phyloP scores from a whole-genome alignment of 1,140 invertebrate genomes.

The Odontomachus brunneus region DNA sequence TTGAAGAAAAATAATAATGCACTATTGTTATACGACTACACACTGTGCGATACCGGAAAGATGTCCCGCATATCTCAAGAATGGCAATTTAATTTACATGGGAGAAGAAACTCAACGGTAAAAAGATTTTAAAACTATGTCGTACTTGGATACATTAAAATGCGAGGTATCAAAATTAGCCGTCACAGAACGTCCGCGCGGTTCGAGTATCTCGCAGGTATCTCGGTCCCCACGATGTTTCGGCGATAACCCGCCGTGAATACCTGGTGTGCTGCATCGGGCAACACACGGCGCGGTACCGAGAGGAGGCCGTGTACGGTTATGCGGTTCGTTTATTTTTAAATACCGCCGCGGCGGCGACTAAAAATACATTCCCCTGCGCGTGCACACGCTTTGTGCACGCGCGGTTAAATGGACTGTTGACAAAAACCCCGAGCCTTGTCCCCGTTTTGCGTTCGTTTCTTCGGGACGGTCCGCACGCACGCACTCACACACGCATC shows the following conservation, averaged over 20 bases:
- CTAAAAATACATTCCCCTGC: constrained; percentile 52
- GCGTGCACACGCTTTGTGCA: constrained; percentile 22
- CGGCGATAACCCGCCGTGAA: constrained; percentile 29
- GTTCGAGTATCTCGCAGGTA: neutral
- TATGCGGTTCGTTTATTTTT: constrained; percentile 59
- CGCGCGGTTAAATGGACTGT: constrained; percentile 15
- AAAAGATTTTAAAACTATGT: too few species aligned
- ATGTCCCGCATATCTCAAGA: too few species aligned
- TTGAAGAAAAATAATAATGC: too few species aligned
- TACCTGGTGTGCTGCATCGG: constrained; percentile 11
- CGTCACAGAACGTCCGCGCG: neutral
- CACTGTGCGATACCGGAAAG: too few species aligned
- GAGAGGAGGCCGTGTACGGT: neutral
- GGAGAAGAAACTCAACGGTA: too few species aligned
- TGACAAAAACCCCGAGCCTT: constrained; percentile 48
- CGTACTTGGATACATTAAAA: neutral
- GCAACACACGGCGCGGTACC: neutral
- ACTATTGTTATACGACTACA: too few species aligned
- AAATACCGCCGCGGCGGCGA: constrained; percentile 31
- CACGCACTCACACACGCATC: too few species aligned
- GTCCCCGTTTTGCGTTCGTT: constrained; percentile 33
- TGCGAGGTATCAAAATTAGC: neutral
- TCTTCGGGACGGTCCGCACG: neutral
- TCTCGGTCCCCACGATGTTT: constrained; percentile 5
- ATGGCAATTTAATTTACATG: too few species aligned